phyloP scores from a whole-genome alignment of 2,888 invertebrate genomes.

The Coenonympha arcania region DNA sequence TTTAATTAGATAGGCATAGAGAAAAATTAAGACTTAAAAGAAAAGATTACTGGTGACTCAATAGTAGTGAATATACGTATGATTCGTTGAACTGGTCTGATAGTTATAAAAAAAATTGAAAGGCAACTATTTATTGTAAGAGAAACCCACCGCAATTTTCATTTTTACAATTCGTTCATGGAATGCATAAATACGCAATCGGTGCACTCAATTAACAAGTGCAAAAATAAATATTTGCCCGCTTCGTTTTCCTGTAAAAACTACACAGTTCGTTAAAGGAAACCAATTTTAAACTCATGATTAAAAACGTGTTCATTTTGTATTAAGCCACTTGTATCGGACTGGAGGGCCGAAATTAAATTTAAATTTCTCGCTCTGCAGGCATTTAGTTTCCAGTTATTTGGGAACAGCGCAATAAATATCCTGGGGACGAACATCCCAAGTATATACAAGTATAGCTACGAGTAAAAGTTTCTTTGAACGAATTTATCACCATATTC shows the following conservation, averaged over 20 bases:
- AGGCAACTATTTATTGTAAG: no score
- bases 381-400: slow-evolving; percentile 35
- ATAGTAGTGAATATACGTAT: no score
- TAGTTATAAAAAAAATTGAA: no score
- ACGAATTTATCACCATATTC: background rate
- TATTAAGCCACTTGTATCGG: slow-evolving; percentile 6
- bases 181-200: background rate
- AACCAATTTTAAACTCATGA: slow-evolving; percentile 5
- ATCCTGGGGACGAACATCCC: slow-evolving; percentile 27
- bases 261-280: background rate
- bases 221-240: background rate
- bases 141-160: no score
- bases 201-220: background rate
- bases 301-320: slow-evolving; percentile 8
- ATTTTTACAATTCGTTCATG: no score
- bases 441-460: no score
- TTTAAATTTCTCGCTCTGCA: slow-evolving; percentile 33
- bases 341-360: slow-evolving; percentile 32
- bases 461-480: slow-evolving; percentile 7
- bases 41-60: no score
- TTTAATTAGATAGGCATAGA: no score
- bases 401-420: slow-evolving; percentile 35
- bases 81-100: no score
- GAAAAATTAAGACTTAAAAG: no score
- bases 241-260: background rate